These are phyloP conservation scores for Galemys pyrenaicus DNA, from an alignment of 2,113 vertebrate species.

Conservation along the genomic window DNA sequence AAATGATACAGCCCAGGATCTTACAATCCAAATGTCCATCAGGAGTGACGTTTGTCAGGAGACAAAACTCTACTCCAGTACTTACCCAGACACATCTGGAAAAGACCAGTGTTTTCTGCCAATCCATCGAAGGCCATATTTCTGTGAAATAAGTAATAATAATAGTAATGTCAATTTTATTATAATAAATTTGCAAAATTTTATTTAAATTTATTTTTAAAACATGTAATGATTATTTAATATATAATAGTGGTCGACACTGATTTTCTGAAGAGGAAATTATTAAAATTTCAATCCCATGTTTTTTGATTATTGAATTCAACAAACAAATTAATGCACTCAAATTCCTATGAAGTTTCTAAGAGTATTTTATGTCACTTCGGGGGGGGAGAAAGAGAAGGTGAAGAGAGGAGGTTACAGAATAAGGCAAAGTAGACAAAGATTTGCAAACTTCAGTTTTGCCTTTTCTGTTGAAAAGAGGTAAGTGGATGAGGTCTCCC, in stretches of 20 bases:
- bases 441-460: too few species aligned
- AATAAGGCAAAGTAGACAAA: too few species aligned
- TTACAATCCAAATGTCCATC: not conserved
- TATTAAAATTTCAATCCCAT: not conserved
- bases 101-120: not conserved
- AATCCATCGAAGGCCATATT: not conserved
- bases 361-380: not conserved
- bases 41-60: not conserved
- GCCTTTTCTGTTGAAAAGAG: too few species aligned
- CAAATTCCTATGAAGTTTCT: not conserved
- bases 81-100: not conserved
- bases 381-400: too few species aligned
- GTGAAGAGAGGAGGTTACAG: too few species aligned
- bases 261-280: not conserved
- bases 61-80: not conserved
- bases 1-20: not conserved
- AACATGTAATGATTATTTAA: not conserved
- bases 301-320: not conserved
- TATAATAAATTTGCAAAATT: not conserved
- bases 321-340: not conserved
- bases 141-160: not conserved
- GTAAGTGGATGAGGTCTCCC: too few species aligned
- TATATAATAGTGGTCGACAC: not conserved
- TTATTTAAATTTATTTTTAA: too few species aligned
- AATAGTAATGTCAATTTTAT: not conserved